Evolutionary conservation across 1,140 invertebrate genomes (phyloP), one percentile per base, ranked within the genome.

Genomic region (Eubasilissa regina): DNA sequence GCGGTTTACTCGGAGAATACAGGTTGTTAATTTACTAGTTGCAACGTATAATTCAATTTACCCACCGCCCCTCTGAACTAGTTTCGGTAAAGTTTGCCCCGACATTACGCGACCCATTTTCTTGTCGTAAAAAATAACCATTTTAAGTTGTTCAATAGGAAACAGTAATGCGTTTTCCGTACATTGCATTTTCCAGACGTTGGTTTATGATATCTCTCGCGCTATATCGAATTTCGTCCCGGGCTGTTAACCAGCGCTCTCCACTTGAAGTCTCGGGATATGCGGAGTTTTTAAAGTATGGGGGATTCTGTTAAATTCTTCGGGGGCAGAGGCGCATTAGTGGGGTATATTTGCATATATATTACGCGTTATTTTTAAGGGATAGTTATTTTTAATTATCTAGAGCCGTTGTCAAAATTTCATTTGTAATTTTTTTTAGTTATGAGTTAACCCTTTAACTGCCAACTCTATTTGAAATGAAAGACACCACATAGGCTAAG

Each of bases 141-240:
- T 64, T 64, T n/a, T n/a, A 9, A 13, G 13, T 64, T 51, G n/a
- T 51, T 51, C 25, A 35, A 35, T 35, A 35, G n/a, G 11, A 51
- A 51, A 51, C 48, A 8, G 48, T 51, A 51, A 51, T 51, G 48
- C 48, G 35, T 64, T 70, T 70, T 70, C 45, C 66, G 66, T 70
- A 48, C 25, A 70, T 70, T 70, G 66, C 47, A 70, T 70, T 35
- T 70, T 70, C 45, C 15, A 17, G 66, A 13, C 45, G 17, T 70
- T 70, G 48, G 45, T 70, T 51, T 70, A 66, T 15, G 66, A 51
- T 51, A 48, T 51, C 66, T 70, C 47, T 51, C 13, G 66, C 48
- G 10, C 35, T 7, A 21, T 70, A 70, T 70, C 66, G 66, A 51
- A n/a, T 51, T 70, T 48, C 19, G 47, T 51, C 66, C 45, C 17